Conservation (phyloP, 64 coral and sea anemone genomes). For the Stylophora pistillata region DNA sequence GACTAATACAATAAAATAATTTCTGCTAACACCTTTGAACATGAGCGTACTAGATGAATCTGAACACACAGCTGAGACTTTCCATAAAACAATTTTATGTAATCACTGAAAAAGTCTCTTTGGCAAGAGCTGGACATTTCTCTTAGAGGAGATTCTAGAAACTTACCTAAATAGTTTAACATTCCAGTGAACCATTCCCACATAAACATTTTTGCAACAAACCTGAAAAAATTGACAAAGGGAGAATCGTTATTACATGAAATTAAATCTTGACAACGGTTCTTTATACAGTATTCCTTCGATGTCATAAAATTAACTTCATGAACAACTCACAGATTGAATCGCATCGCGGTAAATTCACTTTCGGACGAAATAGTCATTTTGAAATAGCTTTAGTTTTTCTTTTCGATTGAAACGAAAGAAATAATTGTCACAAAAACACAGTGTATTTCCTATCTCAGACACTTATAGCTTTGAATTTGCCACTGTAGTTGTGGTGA, state of each 20-base stretch:
- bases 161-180: slow-evolving; percentile 87
- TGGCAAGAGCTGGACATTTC: too few species aligned
- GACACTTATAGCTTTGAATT: too few species aligned
- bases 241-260: neutral
- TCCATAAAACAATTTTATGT: too few species aligned
- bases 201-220: slow-evolving; percentile 90
- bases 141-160: too few species aligned
- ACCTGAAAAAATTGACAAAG: slow-evolving; percentile 40
- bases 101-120: too few species aligned
- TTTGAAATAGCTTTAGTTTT: neutral
- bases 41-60: too few species aligned
- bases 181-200: slow-evolving; percentile 95
- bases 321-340: neutral
- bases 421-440: neutral
- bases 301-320: neutral
- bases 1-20: too few species aligned
- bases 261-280: neutral
- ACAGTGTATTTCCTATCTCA: neutral
- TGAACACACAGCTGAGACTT: too few species aligned
- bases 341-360: slow-evolving; percentile 21
- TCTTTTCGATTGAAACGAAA: neutral
- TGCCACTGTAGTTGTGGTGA: slow-evolving; percentile 20
- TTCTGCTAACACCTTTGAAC: too few species aligned
- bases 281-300: neutral
- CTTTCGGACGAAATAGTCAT: neutral